A percentile compares a stretch with the other conserved stretches of the same genome.
phyloP scores from a whole-genome alignment of 2,113 vertebrate genomes.

The Crypturellus undulatus region DNA sequence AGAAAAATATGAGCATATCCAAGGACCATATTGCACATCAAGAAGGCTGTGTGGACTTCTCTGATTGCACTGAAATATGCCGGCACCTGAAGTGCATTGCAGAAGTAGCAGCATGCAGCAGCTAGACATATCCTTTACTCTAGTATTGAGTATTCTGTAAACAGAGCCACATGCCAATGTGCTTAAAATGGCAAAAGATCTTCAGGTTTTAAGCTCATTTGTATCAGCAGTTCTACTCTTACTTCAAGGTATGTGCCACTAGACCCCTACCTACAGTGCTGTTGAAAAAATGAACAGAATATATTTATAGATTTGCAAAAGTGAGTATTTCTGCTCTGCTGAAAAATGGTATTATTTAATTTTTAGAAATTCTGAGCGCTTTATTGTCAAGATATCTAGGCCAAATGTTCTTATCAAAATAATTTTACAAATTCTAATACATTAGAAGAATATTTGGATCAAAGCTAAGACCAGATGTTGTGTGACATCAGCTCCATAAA shows the following conservation, averaged over 20 bases:
- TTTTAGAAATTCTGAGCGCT: not conserved
- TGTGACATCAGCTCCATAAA: not conserved
- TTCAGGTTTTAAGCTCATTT: not conserved
- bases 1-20: not conserved
- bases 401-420: slow-evolving; percentile 31
- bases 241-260: not conserved
- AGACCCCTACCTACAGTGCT: not conserved
- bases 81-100: not conserved
- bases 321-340: not conserved
- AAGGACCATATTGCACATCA: not conserved
- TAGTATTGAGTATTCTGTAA: not conserved
- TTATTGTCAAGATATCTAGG: not conserved
- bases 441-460: slow-evolving; percentile 34
- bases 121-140: not conserved
- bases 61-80: not conserved
- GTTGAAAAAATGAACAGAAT: not conserved
- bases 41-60: not conserved
- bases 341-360: not conserved
- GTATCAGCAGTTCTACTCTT: not conserved
- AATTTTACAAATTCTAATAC: slow-evolving; percentile 26
- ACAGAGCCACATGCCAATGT: not conserved
- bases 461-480: slow-evolving; percentile 51
- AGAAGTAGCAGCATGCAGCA: not conserved
- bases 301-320: not conserved
- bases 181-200: not conserved